phyloP scores from a whole-genome alignment of 2,113 vertebrate genomes.

The Tenrec ecaudatus region DNA sequence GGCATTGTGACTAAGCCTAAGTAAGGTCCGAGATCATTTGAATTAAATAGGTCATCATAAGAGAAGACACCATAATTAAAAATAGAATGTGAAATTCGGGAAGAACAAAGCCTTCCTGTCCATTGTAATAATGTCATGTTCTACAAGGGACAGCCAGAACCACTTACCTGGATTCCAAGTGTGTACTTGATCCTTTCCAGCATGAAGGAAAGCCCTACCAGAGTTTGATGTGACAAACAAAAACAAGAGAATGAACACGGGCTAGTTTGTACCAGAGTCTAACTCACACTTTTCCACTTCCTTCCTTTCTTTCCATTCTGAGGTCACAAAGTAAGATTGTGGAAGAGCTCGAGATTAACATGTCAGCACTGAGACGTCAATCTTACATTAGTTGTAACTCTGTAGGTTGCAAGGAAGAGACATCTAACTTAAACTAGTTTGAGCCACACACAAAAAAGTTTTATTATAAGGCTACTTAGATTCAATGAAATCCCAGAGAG shows the following conservation, averaged over 20 bases:
- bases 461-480: slow-evolving; percentile 70
- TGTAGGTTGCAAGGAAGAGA: slow-evolving; percentile 69
- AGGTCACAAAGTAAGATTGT: slow-evolving; percentile 63
- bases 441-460: slow-evolving; percentile 65
- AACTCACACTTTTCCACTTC: slow-evolving; percentile 54
- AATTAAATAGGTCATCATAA: not conserved
- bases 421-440: slow-evolving; percentile 70
- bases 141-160: not conserved
- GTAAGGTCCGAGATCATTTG: not conserved
- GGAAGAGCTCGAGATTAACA: slow-evolving; percentile 60
- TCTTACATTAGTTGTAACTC: slow-evolving; percentile 71
- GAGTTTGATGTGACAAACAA: not conserved
- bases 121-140: not conserved
- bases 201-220: not conserved
- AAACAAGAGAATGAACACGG: not conserved
- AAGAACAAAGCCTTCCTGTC: not conserved
- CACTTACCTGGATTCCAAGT: not conserved
- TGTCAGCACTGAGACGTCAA: slow-evolving; percentile 57
- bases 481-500: slow-evolving; percentile 62
- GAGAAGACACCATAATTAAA: not conserved
- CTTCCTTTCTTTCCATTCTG: slow-evolving; percentile 19
- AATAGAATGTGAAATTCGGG: not conserved
- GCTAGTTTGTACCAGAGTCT: slow-evolving; percentile 27
- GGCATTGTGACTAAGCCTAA: not conserved
- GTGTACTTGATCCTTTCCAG: not conserved